Base-by-base conservation (phyloP, 2,888 invertebrate genomes). In the Meteorus colon region DNA sequence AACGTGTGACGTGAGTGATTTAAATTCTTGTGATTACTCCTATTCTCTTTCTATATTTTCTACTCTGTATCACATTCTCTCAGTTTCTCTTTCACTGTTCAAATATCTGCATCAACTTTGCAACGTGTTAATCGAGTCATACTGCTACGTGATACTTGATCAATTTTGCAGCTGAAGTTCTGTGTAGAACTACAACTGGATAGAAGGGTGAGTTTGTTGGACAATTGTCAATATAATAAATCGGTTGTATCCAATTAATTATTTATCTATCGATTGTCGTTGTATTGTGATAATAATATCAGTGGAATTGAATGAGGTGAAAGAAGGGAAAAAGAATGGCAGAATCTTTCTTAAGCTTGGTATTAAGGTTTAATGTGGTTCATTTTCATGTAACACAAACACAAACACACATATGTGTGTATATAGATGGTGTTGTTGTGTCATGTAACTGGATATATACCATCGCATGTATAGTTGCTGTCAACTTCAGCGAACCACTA, bases 401-500 rank as follows among this genome's bases (percentile, higher is more conserved):
- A n/a, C n/a, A 48, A 48, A n/a, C 16, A 4, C 6, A n/a, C 16
- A 16, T 5, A 48, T n/a, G 48, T 48, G 48, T 14, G 12, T 45
- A 10, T n/a, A 48, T n/a, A 48, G n/a, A n/a, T 4, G 48, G 41
- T 8, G 55, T 19, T 55, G 55, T 48, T 48, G 48, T 48, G 48
- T 48, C 48, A 48, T 19, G 19, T 55, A 19, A 19, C 19, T 55
- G 55, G 27, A 31, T 29, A 14, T 65, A 34, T 37, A 41, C 37
- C 8, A n/a, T n/a, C n/a, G 65, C 16, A 41, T 31, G 12, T 29
- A 48, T 51, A 75, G 65, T 70, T 51, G 74, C 51, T 63, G 45
- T 74, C 67, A 74, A 74, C 67, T 74, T 74, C 45, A 59, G 69
- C 51, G 62, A 74, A 69, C 24, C 51, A 68, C 60, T 31, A 62